phyloP scores from a whole-genome alignment of 2,797 vertebrate species.

The Limosa lapponica region DNA sequence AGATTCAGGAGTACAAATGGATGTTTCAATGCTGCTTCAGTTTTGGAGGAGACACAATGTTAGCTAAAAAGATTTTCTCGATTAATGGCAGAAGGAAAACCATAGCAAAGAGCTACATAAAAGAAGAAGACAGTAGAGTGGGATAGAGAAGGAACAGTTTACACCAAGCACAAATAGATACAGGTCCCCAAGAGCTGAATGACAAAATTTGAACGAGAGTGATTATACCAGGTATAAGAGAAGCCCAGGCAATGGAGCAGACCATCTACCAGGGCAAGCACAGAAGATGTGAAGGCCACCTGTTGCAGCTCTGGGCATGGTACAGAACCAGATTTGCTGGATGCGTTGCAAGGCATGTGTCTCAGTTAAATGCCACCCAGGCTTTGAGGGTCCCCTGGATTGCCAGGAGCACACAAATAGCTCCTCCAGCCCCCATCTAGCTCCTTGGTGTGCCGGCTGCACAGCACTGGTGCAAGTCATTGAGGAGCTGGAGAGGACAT shows the following conservation, averaged over 20 bases:
- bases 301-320: background rate
- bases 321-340: background rate
- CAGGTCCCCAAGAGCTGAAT: background rate
- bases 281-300: fast-evolving
- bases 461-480: background rate
- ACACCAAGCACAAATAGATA: background rate
- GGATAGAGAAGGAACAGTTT: background rate
- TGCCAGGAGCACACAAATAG: background rate
- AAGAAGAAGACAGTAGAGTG: background rate
- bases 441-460: background rate
- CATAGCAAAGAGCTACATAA: background rate
- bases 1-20: background rate
- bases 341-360: fast-evolving
- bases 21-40: background rate
- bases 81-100: background rate
- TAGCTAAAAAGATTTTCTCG: background rate
- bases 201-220: background rate
- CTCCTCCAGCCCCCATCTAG: background rate
- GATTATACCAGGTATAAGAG: background rate
- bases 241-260: background rate
- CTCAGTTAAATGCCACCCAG: background rate
- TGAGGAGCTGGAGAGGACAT: background rate
- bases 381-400: background rate
- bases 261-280: background rate
- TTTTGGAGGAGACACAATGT: background rate